Conservation (phyloP, 2,888 invertebrate species). For the Operophtera brumata region DNA sequence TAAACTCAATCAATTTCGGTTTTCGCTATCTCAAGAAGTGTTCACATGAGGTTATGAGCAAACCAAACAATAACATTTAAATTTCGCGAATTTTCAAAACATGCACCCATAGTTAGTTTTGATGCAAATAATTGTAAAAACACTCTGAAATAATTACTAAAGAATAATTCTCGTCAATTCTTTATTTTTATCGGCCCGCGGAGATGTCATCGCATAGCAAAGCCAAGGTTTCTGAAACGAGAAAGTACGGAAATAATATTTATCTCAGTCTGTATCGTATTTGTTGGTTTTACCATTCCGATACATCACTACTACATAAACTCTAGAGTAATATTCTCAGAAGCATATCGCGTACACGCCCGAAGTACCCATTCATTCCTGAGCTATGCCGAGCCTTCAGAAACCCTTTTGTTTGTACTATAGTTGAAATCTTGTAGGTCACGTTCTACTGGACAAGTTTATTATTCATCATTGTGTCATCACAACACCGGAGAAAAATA, state of each 20-base stretch:
- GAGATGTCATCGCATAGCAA: background rate
- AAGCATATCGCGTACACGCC: slow-evolving; percentile 54
- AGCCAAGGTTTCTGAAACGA: background rate
- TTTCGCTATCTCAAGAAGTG: too few relatives aligned
- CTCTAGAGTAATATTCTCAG: slow-evolving; percentile 67
- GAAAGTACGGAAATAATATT: background rate
- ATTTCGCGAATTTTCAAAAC: too few relatives aligned
- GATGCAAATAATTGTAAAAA: too few relatives aligned
- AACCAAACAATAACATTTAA: too few relatives aligned
- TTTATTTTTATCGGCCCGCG: too few relatives aligned
- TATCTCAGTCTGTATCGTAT: background rate
- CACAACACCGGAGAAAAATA: slow-evolving; percentile 39
- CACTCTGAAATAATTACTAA: too few relatives aligned
- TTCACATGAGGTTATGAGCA: too few relatives aligned
- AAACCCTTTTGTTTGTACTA: slow-evolving; percentile 38
- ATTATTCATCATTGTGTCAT: slow-evolving; percentile 46
- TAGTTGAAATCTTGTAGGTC: slow-evolving; percentile 38
- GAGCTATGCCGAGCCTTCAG: slow-evolving; percentile 50
- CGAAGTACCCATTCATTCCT: slow-evolving; percentile 64
- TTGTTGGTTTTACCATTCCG: background rate
- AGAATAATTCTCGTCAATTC: too few relatives aligned
- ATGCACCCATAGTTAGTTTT: too few relatives aligned
- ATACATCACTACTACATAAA: slow-evolving; percentile 1
- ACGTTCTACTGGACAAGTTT: slow-evolving; percentile 48
- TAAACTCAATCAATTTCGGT: too few relatives aligned